Base-by-base conservation (phyloP, 2,888 invertebrate species). In the Orthosia incerta region DNA sequence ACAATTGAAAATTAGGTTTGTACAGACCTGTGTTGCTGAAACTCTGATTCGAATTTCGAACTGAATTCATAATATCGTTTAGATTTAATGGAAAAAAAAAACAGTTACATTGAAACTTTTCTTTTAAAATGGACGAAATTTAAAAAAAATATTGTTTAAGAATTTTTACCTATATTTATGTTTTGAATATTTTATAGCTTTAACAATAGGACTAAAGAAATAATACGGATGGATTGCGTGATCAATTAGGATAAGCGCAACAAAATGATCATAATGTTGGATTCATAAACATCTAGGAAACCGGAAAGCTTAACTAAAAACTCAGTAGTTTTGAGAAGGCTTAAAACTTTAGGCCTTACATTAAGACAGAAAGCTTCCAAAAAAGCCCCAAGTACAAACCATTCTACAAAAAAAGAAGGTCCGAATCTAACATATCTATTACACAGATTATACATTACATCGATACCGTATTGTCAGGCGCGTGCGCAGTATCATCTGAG, bases 401-500 rank as follows among this genome's bases (percentile, higher is more conserved):
- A 53, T 18, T 18, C 13, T 39, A 45, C 20, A 61, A 18, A 60
- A n/a, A 70, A 74, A 77, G 26, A 72, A 66, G 51, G 46, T 55
- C n/a, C 31, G 16, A 45, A 82, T 79, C 56, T 79, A 64, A 79
- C 78, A 82, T 74, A 82, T 84, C 76, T 69, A 84, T 86, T 84
- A 83, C 67, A 61, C 59, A 78, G 84, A 86, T 87, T 84, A 73
- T 79, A 83, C 63, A 74, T 61, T 67, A 77, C 45, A 64, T 51
- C 70, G 67, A 62, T 77, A 81, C 85, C 75, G 82, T 89, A 90
- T 91, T 91, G 91, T 91, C 85, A 84, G 89, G 83, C 93, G 92
- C 94, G 94, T 94, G 94, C 93, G 88, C 74, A 75, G 88, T 87
- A 84, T 86, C 90, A 89, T 85, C 88, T 88, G 89, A 75, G 87